phyloP scores from a whole-genome alignment of 2,113 vertebrate genomes.

The Sapayoa aenigma region DNA sequence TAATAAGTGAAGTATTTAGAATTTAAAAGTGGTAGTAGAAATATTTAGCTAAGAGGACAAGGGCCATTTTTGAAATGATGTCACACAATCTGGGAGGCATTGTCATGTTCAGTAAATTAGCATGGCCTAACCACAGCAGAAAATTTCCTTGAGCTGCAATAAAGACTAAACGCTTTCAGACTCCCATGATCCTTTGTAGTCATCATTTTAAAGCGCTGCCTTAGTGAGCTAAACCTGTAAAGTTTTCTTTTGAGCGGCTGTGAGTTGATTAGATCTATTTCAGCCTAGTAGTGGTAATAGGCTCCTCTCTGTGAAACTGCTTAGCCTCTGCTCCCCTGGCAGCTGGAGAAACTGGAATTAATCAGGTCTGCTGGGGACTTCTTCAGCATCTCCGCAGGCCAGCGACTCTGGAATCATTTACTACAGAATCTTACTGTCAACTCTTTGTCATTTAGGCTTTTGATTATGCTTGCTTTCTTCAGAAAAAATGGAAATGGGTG shows the following conservation, averaged over 20 bases:
- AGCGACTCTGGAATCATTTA: constrained; percentile 99
- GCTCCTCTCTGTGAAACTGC: constrained; percentile 93
- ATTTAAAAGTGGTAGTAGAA: constrained; percentile 63
- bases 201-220: constrained; percentile 90
- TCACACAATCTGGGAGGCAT: constrained; percentile 74
- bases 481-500: constrained; percentile 86
- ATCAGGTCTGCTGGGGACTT: constrained; percentile 99
- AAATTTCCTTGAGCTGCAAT: constrained; percentile 83
- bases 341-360: constrained; percentile 98
- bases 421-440: constrained; percentile 99
- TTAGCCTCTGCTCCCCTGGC: constrained; percentile 94
- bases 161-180: constrained; percentile 93
- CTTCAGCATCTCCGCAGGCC: constrained; percentile 92
- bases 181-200: constrained; percentile 87
- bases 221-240: constrained; percentile 89
- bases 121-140: constrained; percentile 79
- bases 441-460: constrained; percentile 99
- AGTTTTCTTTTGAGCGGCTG: constrained; percentile 90
- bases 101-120: constrained; percentile 83
- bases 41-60: constrained; percentile 56
- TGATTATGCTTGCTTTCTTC: constrained; percentile 87
- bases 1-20: constrained; percentile 60
- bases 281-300: constrained; percentile 94
- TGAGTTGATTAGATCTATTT: constrained; percentile 98
- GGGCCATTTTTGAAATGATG: constrained; percentile 70